Conservation (phyloP, 2,888 invertebrate genomes). For the Drosophila anceps region DNA sequence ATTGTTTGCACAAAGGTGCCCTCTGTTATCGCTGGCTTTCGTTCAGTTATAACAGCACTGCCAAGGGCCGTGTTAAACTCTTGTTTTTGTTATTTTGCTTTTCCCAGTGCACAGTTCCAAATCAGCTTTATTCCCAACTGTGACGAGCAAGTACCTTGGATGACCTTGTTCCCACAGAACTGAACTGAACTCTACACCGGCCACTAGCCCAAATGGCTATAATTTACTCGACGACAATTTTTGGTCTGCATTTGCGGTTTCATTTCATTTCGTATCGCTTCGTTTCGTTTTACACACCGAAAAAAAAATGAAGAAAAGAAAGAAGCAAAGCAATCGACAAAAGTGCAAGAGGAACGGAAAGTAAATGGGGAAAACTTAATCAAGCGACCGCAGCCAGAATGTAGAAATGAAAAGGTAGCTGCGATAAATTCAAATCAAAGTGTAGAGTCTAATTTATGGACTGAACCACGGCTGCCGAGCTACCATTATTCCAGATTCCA, state of each 20-base stretch:
- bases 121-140: constrained; percentile 17
- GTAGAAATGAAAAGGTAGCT: constrained; percentile 52
- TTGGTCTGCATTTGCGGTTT: constrained; percentile 41
- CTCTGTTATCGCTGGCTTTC: constrained; percentile 17
- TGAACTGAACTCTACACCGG: constrained; percentile 39
- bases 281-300: constrained; percentile 1
- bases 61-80: constrained; percentile 18
- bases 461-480: background rate
- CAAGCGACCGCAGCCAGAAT: constrained; percentile 53
- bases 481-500: constrained; percentile 16
- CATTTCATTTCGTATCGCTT: constrained; percentile 23
- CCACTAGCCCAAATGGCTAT: constrained; percentile 38
- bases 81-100: constrained; percentile 6
- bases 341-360: constrained; percentile 25
- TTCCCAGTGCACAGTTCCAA: constrained; percentile 30
- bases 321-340: constrained; percentile 34
- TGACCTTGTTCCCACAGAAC: constrained; percentile 70
- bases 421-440: constrained; percentile 62
- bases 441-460: constrained; percentile 55
- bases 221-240: constrained; percentile 50
- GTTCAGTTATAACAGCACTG: constrained; percentile 28
- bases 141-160: constrained; percentile 23
- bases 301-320: background rate
- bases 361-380: constrained; percentile 51
- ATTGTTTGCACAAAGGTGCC: constrained; percentile 25